Conservation (phyloP, 2,797 vertebrate genomes). For the Anas capensis region DNA sequence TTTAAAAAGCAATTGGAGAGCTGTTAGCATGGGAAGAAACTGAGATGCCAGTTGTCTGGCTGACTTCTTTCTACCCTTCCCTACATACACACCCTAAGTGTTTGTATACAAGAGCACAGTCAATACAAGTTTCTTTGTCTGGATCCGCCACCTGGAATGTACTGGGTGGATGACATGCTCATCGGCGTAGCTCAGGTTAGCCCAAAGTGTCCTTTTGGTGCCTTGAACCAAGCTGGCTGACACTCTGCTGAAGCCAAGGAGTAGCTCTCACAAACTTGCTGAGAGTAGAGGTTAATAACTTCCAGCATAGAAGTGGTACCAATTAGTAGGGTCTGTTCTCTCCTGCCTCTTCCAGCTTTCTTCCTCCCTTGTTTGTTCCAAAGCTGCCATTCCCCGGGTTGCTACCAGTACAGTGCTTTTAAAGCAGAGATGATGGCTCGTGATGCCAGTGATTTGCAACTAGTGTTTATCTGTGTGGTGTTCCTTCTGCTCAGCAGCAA, state of each 20-base stretch:
- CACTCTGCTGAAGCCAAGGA: background rate
- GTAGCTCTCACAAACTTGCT: background rate
- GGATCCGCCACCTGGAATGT: background rate
- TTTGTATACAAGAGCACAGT: background rate
- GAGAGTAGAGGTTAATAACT: background rate
- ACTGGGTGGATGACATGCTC: rapidly evolving
- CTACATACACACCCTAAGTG: background rate
- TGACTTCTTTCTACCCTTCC: background rate
- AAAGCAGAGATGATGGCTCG: no score
- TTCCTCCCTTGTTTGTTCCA: background rate
- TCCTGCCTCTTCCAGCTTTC: background rate
- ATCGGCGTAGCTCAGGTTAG: rapidly evolving
- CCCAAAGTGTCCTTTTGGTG: background rate
- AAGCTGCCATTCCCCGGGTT: background rate
- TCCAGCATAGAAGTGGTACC: background rate
- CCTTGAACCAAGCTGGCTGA: background rate
- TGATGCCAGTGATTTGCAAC: background rate
- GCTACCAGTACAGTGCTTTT: background rate
- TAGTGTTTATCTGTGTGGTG: background rate
- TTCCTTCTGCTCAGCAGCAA: background rate
- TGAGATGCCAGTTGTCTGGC: background rate
- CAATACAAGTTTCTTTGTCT: background rate
- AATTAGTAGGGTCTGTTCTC: background rate
- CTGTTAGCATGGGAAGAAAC: background rate
- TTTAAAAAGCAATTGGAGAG: background rate